phyloP scores from a whole-genome alignment of 2,888 invertebrate genomes.

The Lepidochitona cinerea region DNA sequence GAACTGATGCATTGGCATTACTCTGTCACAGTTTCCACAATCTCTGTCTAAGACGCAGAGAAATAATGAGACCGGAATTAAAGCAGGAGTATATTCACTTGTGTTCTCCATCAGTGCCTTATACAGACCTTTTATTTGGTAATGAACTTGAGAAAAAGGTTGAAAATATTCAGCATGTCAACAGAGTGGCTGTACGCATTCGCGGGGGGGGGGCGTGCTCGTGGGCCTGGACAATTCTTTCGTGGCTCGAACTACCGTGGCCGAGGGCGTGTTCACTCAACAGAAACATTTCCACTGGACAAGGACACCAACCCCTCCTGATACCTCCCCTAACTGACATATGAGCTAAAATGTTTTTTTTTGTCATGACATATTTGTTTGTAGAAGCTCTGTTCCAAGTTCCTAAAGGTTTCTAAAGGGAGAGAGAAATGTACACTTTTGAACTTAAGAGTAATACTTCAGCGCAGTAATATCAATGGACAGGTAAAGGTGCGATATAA shows the following conservation, averaged over 20 bases:
- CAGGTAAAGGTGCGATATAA: slow-evolving; percentile 30
- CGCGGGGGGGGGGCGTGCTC: neutral
- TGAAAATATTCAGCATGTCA: no score
- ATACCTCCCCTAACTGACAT: no score
- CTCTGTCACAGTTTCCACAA: no score
- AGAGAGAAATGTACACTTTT: slow-evolving; percentile 26
- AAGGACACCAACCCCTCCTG: no score
- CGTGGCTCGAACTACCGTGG: no score
- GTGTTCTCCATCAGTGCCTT: neutral
- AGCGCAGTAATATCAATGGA: slow-evolving; percentile 34
- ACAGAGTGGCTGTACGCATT: neutral
- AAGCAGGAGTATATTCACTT: neutral
- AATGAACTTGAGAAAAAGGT: neutral
- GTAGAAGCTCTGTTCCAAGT: slow-evolving; percentile 30
- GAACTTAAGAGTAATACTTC: slow-evolving; percentile 24
- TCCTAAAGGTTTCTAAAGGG: slow-evolving; percentile 7
- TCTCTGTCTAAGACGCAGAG: neutral
- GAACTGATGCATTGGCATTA: no score
- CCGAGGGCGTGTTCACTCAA: no score
- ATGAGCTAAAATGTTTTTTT: no score
- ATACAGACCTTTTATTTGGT: neutral
- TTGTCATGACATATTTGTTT: no score
- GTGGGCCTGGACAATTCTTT: no score
- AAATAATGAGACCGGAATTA: neutral
- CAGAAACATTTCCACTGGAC: no score